Base-by-base conservation (phyloP, 2,888 invertebrate species). In the Eupeodes latifasciatus region DNA sequence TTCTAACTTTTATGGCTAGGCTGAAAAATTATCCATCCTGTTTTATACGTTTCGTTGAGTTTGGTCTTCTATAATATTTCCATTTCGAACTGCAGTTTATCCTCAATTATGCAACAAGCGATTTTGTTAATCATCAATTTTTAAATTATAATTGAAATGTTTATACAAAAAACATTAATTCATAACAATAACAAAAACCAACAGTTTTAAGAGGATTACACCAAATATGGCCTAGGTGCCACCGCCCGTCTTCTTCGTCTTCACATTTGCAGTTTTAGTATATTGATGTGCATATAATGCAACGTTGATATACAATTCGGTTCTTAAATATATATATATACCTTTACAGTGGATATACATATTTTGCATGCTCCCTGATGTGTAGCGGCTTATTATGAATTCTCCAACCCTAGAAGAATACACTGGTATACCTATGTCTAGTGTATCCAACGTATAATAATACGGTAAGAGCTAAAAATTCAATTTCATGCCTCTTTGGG, bases 401-500 rank as follows among this genome's bases (percentile, higher is more conserved):
- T 27, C 27, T 27, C 27, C 27, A 27, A 27, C 27, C 27, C 27
- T 27, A 27, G 27, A 27, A 27, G 27, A 27, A 27, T 27, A 27
- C 27, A 27, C 27, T 27, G 49, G 27, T 77, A 40, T 40, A 40
- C 40, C 40, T 66, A 47, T 27, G 27, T 27, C 3, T 49, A 40
- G 62, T 14, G n/a, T 12, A 53, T 59, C 62, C 83, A 69, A 64
- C 51, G 27, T 74, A 64, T 27, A 47, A 81, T 66, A 81, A 78
- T 78, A 81, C 79, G 57, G 34, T 66, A 72, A 78, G 40, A 87
- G 89, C 83, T 81, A 90, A 90, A 91, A 90, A 92, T 92, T 91
- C 91, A 92, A 92, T 92, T 92, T 92, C 91, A 92, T 92, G 92
- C 91, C 90, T 91, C 90, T 90, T 90, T 92, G 91, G 88, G 75